These are phyloP conservation scores for Halcyon badia DNA, from an alignment of 2,797 vertebrate species.

Conservation along the genomic window DNA sequence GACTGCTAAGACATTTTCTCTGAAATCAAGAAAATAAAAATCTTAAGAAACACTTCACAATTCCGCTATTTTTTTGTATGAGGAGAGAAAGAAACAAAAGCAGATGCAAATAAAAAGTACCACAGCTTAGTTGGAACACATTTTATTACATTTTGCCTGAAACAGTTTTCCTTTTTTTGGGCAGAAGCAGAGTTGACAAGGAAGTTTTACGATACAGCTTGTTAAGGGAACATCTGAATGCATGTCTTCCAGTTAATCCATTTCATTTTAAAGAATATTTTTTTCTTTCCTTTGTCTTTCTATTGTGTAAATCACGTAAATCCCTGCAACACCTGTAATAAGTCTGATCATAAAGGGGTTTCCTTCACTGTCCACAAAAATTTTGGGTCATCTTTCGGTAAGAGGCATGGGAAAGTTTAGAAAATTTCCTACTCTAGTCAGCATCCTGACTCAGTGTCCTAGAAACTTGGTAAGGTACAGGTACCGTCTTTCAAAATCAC, in stretches of 20 bases:
- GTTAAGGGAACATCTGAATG: not conserved
- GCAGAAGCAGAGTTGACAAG: not conserved
- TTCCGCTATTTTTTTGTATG: not conserved
- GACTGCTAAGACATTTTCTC: not conserved
- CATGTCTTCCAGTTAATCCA: not conserved
- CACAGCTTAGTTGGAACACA: not conserved
- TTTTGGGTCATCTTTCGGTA: not conserved
- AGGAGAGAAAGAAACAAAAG: conserved; percentile 3
- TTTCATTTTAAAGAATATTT: not conserved
- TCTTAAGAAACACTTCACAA: not conserved
- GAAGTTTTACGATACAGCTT: not conserved
- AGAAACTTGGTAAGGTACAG: not conserved
- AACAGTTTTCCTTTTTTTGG: conserved; percentile 11
- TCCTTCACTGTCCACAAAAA: not conserved
- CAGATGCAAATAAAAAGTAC: not conserved
- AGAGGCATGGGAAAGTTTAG: not conserved
- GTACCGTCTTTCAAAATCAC: not conserved
- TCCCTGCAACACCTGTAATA: not conserved
- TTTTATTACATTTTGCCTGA: not conserved
- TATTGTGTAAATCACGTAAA: not conserved
- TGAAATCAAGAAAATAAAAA: not conserved
- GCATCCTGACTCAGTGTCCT: not conserved
- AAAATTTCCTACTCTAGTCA: not conserved
- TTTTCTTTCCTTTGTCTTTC: not conserved
- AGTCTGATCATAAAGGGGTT: not conserved